Evolutionary conservation across 2,113 vertebrate species (phyloP), one percentile per base, ranked within the genome.

Genomic region (Zeus faber): DNA sequence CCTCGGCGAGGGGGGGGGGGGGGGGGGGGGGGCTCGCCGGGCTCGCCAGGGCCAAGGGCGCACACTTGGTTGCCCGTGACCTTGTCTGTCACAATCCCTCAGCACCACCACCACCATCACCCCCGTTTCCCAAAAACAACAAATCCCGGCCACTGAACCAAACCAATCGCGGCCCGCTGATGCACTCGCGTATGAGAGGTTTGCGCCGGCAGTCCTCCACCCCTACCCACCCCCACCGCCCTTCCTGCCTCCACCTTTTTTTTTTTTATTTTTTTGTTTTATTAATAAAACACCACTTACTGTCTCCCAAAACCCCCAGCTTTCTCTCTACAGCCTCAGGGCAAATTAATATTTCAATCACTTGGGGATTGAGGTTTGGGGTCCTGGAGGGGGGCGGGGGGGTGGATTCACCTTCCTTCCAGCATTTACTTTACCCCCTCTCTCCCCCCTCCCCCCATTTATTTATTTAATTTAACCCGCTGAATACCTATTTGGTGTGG

Each of bases 291-390:
- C 85, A 89, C 88, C 91, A 90, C 91, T 93, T 92, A 90, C 88
- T 89, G 87, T 88, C 89, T 81, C 83, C 81, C 84, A 70, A 89
- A 88, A 77, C 87, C 87, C 79, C n/a, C 48, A 39, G 86, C 81
- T 64, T 89, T 90, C 87, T 88, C 88, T 83, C 76, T 83, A 83
- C 87, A 68, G 93, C 94, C 90, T 51, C 81, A 81, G 94, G 94
- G 89, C 84, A 93, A 90, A 95, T 95, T 94, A 94, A 95, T 95
- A 97, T 96, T 96, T 95, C 85, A 95, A 81, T 92, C 94, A 91
- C 92, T 88, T 85, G 91, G 87, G 93, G 89, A 89, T 88, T 77
- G 31, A 33, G 31, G 31, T 7, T 5, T 29, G 9, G 27, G 27
- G 4, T 4, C 27, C 27, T 33, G 85, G 37, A 2, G 37, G 80